A percentile compares a stretch with the other conserved stretches of the same genome.
Conservation (phyloP, 2,888 invertebrate species). For the Synergus umbraculus region DNA sequence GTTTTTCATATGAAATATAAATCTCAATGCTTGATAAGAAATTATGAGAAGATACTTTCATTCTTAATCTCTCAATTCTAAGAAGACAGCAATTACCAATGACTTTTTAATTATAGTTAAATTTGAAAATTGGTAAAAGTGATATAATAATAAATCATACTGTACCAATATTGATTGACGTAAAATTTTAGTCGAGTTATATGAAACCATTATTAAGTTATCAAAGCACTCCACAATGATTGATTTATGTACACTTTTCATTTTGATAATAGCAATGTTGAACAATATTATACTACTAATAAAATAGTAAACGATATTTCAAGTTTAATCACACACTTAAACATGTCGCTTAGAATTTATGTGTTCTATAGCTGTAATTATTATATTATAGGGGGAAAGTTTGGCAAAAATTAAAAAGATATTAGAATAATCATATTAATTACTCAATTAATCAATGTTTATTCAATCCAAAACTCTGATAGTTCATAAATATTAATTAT, state of each 20-base stretch:
- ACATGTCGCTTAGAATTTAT: not conserved
- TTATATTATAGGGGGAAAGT: not conserved
- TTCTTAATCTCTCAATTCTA: not conserved
- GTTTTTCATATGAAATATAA: not conserved
- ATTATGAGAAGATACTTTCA: not conserved
- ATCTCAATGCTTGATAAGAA: not conserved
- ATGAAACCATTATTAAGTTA: constrained; percentile 17
- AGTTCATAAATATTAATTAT: constrained; percentile 11
- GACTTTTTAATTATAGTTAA: not conserved
- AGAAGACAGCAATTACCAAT: not conserved
- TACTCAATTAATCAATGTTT: not conserved
- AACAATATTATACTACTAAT: not conserved
- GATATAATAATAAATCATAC: not conserved
- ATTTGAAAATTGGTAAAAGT: not conserved
- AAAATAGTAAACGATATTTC: not conserved
- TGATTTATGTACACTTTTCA: constrained; percentile 14
- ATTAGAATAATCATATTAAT: not conserved
- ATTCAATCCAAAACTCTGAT: not conserved
- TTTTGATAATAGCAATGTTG: not conserved
- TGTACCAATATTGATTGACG: not conserved
- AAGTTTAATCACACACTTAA: not conserved
- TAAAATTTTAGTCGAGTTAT: not conserved
- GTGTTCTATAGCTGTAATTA: too few relatives aligned
- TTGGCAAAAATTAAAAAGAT: not conserved
- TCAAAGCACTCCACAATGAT: not conserved